Evolutionary conservation across 2,113 vertebrate genomes (phyloP).

Genomic region (Uria aalge): DNA sequence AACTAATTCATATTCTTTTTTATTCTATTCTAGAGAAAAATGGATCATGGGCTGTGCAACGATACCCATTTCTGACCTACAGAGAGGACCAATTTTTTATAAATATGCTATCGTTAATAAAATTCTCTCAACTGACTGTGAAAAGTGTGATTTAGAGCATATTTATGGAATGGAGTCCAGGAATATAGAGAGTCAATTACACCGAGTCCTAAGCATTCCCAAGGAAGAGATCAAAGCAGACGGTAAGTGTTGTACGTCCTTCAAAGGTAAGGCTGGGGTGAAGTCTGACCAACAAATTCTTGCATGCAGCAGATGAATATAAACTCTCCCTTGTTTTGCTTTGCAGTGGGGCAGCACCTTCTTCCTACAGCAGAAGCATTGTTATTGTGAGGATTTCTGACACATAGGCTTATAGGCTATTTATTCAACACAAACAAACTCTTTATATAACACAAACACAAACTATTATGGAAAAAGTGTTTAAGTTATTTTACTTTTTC

Average conservation of each 20-base stretch:
- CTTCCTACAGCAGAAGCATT: background rate
- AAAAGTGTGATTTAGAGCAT: background rate
- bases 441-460: background rate
- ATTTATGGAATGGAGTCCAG: background rate
- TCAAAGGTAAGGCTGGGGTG: background rate
- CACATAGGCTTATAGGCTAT: background rate
- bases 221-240: background rate
- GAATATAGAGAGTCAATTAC: background rate
- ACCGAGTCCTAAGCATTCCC: background rate
- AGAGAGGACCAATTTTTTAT: background rate
- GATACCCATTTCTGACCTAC: background rate
- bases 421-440: background rate
- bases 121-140: background rate
- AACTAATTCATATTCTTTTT: background rate
- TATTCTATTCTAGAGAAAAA: background rate
- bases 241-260: background rate
- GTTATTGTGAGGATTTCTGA: background rate
- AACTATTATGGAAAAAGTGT: background rate
- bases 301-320: rapidly evolving
- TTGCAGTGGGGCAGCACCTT: background rate
- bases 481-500: background rate
- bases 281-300: background rate
- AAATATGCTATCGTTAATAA: background rate
- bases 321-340: background rate
- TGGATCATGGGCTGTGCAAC: rapidly evolving